Evolutionary conservation across 2,888 invertebrate species (phyloP), one percentile per base, ranked within the genome.

Genomic region (Conops quadrifasciatus): DNA sequence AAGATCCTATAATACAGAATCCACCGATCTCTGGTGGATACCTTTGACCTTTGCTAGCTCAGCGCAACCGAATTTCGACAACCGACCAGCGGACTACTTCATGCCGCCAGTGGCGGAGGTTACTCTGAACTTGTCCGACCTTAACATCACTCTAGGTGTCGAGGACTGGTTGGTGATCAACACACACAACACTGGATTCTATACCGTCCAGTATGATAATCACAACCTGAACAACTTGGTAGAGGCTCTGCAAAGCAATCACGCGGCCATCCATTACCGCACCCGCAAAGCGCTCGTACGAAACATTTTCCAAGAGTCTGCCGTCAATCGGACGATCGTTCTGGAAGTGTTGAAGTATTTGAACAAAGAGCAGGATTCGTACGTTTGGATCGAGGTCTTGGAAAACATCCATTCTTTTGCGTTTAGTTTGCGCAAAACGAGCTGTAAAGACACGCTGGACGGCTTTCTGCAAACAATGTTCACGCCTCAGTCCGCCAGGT

Each of bases 131-230:
- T 56, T 74, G 15, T 60, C 67, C 0, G 71, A 74, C 1, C 19
- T 74, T 30, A 74, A 72, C 21, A 36, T 73, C 16, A 70, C 67
- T 36, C 13, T 75, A 2, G 62, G 64, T 1, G 51, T 64, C 5
- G 28, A 71, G 7, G 78, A 79, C 21, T 80, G 80, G 80, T 59
- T 79, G 21, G 65, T 80, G 24, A 59, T 77, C 0, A 79, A 80
- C 51, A 76, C 76, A 16, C 74, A 77, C 19, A 75, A 75, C 30
- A 77, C 75, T 4, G 75, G 77, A 1, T 69, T 75, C 80, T 91
- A 89, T 83, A 85, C 91, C 78, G 90, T 91, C 1, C 90, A 91
- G 79, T 93, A 93, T 75, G 91, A 93, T 62, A 76, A 78, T 0
- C 81, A 82, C 0, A 92, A 91, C 80, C 92, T 92, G 91, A 79